Conservation (phyloP, 2,113 vertebrate genomes). For the Macheiramphus alcinus region DNA sequence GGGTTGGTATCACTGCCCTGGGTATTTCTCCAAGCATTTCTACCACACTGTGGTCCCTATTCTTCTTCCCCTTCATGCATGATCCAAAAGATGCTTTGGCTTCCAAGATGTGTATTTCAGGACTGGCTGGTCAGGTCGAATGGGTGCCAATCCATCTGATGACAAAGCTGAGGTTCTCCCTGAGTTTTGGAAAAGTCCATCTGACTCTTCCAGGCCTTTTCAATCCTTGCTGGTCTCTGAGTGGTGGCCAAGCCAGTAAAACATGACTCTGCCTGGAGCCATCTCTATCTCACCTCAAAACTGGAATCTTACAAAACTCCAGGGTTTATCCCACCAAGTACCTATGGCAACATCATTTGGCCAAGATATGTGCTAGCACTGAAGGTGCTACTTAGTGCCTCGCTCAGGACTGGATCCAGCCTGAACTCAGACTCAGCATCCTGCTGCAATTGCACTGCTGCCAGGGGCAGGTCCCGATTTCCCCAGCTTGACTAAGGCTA, state of each 20-base stretch:
- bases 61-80: not conserved
- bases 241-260: not conserved
- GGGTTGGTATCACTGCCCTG: not conserved
- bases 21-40: not conserved
- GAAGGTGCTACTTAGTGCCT: not conserved
- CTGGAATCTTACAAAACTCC: not conserved
- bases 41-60: not conserved
- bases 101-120: not conserved
- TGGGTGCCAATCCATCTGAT: not conserved
- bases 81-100: not conserved
- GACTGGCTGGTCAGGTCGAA: not conserved
- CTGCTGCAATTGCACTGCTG: not conserved
- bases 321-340: not conserved
- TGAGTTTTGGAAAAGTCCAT: not conserved
- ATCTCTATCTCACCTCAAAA: not conserved
- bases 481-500: not conserved
- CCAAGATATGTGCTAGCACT: not conserved
- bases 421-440: not conserved
- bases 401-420: not conserved
- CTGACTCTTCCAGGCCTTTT: not conserved
- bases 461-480: not conserved
- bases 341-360: not conserved
- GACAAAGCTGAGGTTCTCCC: not conserved
- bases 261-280: not conserved
- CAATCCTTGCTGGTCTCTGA: not conserved